Evolutionary conservation across 92 coral and sea anemone species (phyloP), one percentile per base, ranked within the genome.

Genomic region (Parazoanthus atlanticus): DNA sequence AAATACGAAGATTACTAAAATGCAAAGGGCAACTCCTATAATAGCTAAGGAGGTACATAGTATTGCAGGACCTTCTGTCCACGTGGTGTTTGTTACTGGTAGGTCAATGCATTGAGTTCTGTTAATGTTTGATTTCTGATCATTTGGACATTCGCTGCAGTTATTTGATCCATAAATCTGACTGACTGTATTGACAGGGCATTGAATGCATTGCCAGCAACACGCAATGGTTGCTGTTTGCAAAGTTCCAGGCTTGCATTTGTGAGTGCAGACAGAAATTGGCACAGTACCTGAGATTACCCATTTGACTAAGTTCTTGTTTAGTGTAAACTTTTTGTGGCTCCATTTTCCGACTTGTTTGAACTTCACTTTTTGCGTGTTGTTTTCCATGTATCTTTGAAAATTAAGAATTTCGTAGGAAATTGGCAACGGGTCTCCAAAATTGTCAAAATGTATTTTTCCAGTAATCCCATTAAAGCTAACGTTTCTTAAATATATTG

Each of bases 121-220:
- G 10, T 16, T 74, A 1, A 33, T 38, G 26, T 85, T 85, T 30
- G 92, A 33, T 31, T 72, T 71, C 72, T 66, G 72, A 6, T 66
- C 67, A 1, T 7, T 49, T 28, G 81, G 88, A 43, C 91, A 88
- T 74, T 65, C 32, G 8, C 29, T 69, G 31, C 92, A 85, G 66
- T 40, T 78, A 6, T 30, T 21, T 19, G 84, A 74, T 8, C 89
- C 89, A 64, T 84, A 31, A 6, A n/a, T 21, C 3, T 84, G 73
- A 69, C 79, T 90, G 41, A 90, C 40, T n/a, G 89, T 49, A 41
- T 89, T 85, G 1, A 16, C n/a, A 56, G 74, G 81, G 46, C 91
- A 88, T 19, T 41, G 88, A 19, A 85, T 36, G 78, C 89, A 85
- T 32, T 90, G 84, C 86, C 92, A 90, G 17, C 92, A 90, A 41